Evolutionary conservation across 2,113 vertebrate genomes (phyloP).

Genomic region (Calidris pygmaea): DNA sequence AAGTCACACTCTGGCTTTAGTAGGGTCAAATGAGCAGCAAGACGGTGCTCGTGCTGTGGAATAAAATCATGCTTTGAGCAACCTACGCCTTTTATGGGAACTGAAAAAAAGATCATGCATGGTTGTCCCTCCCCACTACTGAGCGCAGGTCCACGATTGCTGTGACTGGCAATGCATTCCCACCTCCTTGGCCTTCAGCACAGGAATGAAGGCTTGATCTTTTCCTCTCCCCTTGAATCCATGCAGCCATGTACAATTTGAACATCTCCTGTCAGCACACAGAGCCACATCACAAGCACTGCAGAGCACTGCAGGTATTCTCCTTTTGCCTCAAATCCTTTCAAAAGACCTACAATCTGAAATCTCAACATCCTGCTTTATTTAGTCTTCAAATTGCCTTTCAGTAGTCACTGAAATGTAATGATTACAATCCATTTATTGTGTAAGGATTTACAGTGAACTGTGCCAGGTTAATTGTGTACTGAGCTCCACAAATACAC

Average conservation of each 20-base stretch:
- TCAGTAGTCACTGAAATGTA: background rate
- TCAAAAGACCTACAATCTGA: background rate
- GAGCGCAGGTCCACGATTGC: background rate
- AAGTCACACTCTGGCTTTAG: background rate
- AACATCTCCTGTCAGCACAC: background rate
- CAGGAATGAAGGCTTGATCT: background rate
- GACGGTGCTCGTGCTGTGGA: background rate
- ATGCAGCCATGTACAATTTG: background rate
- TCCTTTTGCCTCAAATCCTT: background rate
- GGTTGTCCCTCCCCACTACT: background rate
- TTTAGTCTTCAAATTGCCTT: conserved; percentile 6
- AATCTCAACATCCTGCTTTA: conserved; percentile 2
- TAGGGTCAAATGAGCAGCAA: background rate
- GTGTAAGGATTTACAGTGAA: conserved; percentile 11
- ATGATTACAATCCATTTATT: background rate
- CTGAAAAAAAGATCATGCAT: background rate
- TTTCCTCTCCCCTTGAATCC: background rate
- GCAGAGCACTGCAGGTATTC: background rate
- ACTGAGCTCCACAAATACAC: background rate
- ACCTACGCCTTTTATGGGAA: background rate
- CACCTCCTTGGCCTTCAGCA: background rate
- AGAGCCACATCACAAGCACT: background rate
- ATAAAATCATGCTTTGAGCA: conserved; percentile 1
- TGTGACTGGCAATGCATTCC: background rate
- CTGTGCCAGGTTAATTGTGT: background rate